Conservation (phyloP, 2,888 invertebrate genomes). For the Nebria brevicollis region DNA sequence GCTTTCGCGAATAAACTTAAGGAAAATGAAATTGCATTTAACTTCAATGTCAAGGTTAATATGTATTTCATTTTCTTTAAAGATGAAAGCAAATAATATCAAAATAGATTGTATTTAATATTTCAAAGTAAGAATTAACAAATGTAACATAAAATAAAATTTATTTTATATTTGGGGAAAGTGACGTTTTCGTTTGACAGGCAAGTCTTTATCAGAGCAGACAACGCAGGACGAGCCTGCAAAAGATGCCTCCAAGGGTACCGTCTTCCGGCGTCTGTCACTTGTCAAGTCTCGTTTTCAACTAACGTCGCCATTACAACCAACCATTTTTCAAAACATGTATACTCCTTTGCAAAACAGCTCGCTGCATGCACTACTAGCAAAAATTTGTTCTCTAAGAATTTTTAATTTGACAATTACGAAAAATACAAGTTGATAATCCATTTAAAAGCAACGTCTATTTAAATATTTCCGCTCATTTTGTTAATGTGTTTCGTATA, state of each 20-base stretch:
- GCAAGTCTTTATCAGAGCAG: slow-evolving; percentile 22
- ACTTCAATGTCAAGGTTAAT: slow-evolving; percentile 9
- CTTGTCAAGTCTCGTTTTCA: slow-evolving; percentile 26
- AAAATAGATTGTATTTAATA: not conserved
- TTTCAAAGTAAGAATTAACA: not conserved
- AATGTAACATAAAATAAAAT: not conserved
- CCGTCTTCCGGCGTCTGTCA: slow-evolving; percentile 40
- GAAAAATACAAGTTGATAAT: too few relatives aligned
- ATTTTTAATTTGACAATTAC: too few relatives aligned
- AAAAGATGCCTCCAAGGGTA: not conserved
- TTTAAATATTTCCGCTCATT: too few relatives aligned
- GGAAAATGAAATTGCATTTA: not conserved
- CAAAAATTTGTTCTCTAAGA: too few relatives aligned
- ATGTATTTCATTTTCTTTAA: not conserved
- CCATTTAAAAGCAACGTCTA: too few relatives aligned
- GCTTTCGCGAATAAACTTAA: slow-evolving; percentile 3
- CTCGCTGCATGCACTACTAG: not conserved
- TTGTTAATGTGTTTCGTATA: not conserved
- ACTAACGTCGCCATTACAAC: not conserved
- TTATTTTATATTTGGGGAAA: not conserved
- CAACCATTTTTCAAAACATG: not conserved
- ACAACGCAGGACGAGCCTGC: not conserved
- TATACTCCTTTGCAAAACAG: not conserved
- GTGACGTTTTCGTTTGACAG: not conserved
- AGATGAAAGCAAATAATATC: not conserved